phyloP scores from a whole-genome alignment of 2,113 vertebrate genomes.

The Brienomyrus longianalis region DNA sequence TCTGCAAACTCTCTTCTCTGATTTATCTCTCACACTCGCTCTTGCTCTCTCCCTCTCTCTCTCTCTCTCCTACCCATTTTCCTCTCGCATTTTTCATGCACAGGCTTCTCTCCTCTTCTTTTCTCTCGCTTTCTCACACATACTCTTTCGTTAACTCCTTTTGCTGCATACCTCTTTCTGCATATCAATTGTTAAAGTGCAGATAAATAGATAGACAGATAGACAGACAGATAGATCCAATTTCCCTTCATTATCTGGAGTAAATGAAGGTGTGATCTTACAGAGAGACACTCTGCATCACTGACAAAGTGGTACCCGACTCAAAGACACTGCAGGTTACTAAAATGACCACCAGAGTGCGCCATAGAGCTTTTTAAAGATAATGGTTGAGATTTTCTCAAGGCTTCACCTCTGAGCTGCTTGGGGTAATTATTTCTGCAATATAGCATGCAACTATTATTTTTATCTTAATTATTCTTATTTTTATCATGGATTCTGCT shows the following conservation, averaged over 20 bases:
- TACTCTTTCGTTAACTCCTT: background rate
- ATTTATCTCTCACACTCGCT: background rate
- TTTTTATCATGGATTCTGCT: background rate
- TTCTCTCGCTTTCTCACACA: background rate
- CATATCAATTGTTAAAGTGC: background rate
- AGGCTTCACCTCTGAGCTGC: background rate
- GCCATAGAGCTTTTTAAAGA: background rate
- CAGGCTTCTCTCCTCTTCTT: background rate
- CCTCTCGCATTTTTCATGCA: background rate
- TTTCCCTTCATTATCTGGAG: background rate
- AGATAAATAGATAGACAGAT: background rate
- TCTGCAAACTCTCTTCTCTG: background rate
- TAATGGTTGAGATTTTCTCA: background rate
- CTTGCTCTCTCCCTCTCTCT: background rate
- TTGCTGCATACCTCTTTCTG: background rate
- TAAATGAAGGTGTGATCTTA: background rate
- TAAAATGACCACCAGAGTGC: background rate
- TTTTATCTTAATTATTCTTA: background rate
- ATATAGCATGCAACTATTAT: background rate
- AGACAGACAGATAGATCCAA: background rate
- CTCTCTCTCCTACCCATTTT: background rate
- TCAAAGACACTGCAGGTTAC: background rate
- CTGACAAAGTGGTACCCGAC: background rate
- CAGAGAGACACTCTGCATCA: background rate
- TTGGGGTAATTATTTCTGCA: background rate